Base-by-base conservation (phyloP, 2,113 vertebrate genomes). In the Orientallactaga bullata region DNA sequence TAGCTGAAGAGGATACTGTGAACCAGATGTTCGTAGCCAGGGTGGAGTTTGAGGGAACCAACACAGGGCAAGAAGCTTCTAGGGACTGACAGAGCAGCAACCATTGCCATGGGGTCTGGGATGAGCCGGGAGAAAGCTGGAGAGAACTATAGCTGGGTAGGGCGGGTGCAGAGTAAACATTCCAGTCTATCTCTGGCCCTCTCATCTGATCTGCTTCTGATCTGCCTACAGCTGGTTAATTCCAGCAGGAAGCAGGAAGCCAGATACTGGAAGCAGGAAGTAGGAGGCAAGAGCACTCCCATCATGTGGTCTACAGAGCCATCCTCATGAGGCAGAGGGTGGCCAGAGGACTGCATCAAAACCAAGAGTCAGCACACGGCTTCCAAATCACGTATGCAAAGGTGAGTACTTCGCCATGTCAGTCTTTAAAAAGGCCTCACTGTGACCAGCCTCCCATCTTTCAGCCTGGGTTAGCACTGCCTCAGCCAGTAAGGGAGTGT, bases 361-460 rank as follows among this genome's bases (percentile, higher is more conserved):
- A 24, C 8, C 2, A 5, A 16, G 16, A 26, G n/a, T 6, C 0
- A n/a, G 5, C 39, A 30, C 61, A 21, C 16, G 2, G 13, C 55
- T 76, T 37, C 26, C 63, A 28, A 17, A 7, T 9, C 10, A 28
- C 47, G 32, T 3, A 2, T 3, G n/a, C 82, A 17, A 21, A 26
- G 37, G 2, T 7, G 10, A 12, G 18, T 26, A 12, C 20, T 0
- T 11, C 5, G n/a, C 37, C 24, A 0, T 7, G 28, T 1, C 42
- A 3, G 42, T 20, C n/a, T 80, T 18, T 0, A 12, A 4, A 26
- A 21, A 18, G 39, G n/a, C 10, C 26, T 69, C 61, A 0, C 5
- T 21, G 35, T 12, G 42, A 28, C 30, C 3, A 18, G 47, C n/a
- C 37, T 28, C 32, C n/a, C 2, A 0, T 23, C 8, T 35, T 61